Conservation (phyloP, 2,797 vertebrate species). For the Acipenser transmontanus region DNA sequence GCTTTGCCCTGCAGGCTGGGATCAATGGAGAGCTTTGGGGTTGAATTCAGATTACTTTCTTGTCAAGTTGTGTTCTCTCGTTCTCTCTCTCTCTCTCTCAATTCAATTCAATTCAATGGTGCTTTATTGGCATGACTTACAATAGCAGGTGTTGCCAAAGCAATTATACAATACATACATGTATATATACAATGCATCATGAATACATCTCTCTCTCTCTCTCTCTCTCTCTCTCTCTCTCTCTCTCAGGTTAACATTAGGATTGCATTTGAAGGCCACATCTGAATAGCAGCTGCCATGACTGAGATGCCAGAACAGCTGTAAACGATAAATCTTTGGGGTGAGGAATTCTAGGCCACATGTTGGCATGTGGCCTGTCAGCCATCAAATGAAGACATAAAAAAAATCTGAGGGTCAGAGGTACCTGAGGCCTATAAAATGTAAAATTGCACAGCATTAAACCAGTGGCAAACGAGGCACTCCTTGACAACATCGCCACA, state of each 20-base stretch:
- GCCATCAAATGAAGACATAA: slow-evolving; percentile 90
- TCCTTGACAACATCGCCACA: slow-evolving; percentile 11
- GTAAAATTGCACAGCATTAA: slow-evolving; percentile 8
- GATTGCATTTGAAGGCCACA: slow-evolving; percentile 58
- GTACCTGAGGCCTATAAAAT: slow-evolving; percentile 39
- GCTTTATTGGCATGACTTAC: too few species aligned
- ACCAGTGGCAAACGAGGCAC: slow-evolving; percentile 1
- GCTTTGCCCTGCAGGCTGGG: slow-evolving; percentile 71
- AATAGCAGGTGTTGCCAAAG: too few species aligned
- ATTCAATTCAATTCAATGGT: too few species aligned
- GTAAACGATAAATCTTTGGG: slow-evolving; percentile 79
- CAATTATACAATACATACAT: too few species aligned
- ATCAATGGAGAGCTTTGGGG: slow-evolving; percentile 80
- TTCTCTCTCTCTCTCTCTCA: slow-evolving; percentile 25
- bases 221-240: slow-evolving; percentile 29
- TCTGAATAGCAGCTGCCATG: slow-evolving; percentile 79
- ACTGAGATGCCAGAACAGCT: slow-evolving; percentile 77
- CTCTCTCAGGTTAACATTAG: slow-evolving; percentile 49
- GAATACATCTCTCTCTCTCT: slow-evolving; percentile 25
- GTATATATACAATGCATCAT: too few species aligned
- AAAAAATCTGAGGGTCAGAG: slow-evolving; percentile 76
- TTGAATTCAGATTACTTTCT: slow-evolving; percentile 83
- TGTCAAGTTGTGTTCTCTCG: slow-evolving; percentile 48
- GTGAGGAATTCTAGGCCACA: slow-evolving; percentile 68
- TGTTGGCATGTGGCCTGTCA: slow-evolving; percentile 83